Base-by-base conservation (phyloP, 2,888 invertebrate species). In the Sminthurinus aureus region DNA sequence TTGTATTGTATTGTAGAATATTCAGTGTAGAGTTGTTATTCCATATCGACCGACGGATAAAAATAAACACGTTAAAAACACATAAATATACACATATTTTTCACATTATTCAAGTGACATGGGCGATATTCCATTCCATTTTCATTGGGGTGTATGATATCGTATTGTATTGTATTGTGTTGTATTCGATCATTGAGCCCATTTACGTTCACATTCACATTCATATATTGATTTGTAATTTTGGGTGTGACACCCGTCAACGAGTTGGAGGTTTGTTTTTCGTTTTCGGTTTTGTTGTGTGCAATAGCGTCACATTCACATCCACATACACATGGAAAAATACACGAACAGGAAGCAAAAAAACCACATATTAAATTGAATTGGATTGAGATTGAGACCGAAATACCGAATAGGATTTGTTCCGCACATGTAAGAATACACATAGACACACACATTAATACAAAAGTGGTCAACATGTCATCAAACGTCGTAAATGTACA, bases 201-300 rank as follows among this genome's bases (percentile, higher is more conserved):
- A 67, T 71, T 71, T 24, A 71, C 20, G 71, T 71, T 58, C 58
- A 58, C 58, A 58, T 71, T 58, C 58, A 58, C 58, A 58, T 58
- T 58, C 12, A 50, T 50, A 75, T 51, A 78, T 78, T 78, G 78
- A 78, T 78, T 78, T 66, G 78, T 66, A 78, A 78, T 78, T 78
- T 78, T 64, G 78, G 78, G 78, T 78, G 78, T 78, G 78, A 78
- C 78, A 78, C 50, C 75, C 75, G 75, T 75, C 75, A 75, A 75
- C 75, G 75, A 51, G 75, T 75, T 75, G 20, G 58, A 58, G 58
- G 20, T 20, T 38, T 9, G 75, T 51, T 50, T 38, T 38, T 38
- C 38, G 38, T 38, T 38, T 38, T 38, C 20, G 12, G 75, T 75
- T 38, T 26, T 24, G 20, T 69, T 38, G 75, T 38, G n/a, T 9